Percentiles rank a stretch among this genome's conserved stretches.
Evolutionary conservation across 2,888 invertebrate genomes (phyloP).

Genomic region (Tachystola acroxantha): DNA sequence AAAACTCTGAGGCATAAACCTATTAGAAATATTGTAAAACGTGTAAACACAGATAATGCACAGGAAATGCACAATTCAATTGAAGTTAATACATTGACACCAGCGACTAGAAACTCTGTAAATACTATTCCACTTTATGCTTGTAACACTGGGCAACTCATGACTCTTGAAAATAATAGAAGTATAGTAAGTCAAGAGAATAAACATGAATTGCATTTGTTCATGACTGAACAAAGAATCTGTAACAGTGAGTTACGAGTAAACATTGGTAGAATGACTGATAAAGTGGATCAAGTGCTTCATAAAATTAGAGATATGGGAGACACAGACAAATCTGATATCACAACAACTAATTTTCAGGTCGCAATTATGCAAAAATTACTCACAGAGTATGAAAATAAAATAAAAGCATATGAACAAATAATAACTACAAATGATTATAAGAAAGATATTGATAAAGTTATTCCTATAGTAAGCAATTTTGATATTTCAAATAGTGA

Average conservation of each 20-base stretch:
- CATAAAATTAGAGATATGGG: conserved; percentile 38
- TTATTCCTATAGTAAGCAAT: conserved; percentile 2
- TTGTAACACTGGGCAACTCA: conserved; percentile 34
- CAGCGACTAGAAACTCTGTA: conserved; percentile 18
- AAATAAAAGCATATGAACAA: conserved; percentile 59
- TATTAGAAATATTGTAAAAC: conserved; percentile 23
- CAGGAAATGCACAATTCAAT: conserved; percentile 22
- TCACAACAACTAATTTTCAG: conserved; percentile 27
- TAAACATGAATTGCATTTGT: conserved; percentile 36
- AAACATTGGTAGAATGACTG: conserved; percentile 54
- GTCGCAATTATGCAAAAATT: conserved; percentile 51
- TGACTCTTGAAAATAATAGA: conserved; percentile 36
- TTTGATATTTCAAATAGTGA: conserved; percentile 10
- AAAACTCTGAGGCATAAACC: conserved; percentile 46
- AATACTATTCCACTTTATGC: conserved; percentile 20
- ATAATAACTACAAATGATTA: conserved; percentile 33
- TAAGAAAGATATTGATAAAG: conserved; percentile 15
- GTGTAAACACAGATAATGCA: conserved; percentile 9
- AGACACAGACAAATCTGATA: conserved; percentile 21
- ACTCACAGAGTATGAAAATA: conserved; percentile 59
- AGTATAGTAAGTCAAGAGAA: conserved; percentile 21
- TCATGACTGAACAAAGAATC: conserved; percentile 59
- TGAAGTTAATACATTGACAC: conserved; percentile 23
- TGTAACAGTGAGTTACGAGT: conserved; percentile 61
- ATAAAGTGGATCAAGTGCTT: conserved; percentile 52